Conservation (phyloP, 2,888 invertebrate species). For the Diarsia mendica region DNA sequence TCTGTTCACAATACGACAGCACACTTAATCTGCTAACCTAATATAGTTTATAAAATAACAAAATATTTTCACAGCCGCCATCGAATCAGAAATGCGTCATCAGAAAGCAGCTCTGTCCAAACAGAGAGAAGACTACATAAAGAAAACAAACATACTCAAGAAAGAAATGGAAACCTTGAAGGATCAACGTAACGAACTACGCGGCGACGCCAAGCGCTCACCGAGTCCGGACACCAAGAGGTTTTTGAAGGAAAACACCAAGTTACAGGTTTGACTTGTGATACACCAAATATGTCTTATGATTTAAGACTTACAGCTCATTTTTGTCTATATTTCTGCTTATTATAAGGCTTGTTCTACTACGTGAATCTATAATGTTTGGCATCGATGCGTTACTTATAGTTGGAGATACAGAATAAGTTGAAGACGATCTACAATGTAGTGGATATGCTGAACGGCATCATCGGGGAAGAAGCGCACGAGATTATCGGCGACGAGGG, state of each 20-base stretch:
- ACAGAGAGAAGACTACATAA: slow-evolving; percentile 95
- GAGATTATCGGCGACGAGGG: slow-evolving; percentile 72
- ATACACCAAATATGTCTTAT: slow-evolving; percentile 53
- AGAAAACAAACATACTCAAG: slow-evolving; percentile 93
- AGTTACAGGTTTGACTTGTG: slow-evolving; percentile 93
- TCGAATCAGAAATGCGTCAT: slow-evolving; percentile 95
- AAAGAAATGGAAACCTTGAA: slow-evolving; percentile 94
- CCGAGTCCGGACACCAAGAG: slow-evolving; percentile 94
- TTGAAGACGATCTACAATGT: slow-evolving; percentile 96
- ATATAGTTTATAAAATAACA: slow-evolving; percentile 57
- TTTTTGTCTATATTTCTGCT: slow-evolving; percentile 58
- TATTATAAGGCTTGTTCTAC: slow-evolving; percentile 51
- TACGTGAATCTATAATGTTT: slow-evolving; percentile 50
- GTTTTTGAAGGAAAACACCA: slow-evolving; percentile 95
- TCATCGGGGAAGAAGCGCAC: slow-evolving; percentile 93
- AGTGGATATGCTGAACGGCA: slow-evolving; percentile 96
- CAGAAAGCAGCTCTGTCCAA: slow-evolving; percentile 95
- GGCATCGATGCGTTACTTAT: slow-evolving; percentile 66
- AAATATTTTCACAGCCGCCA: slow-evolving; percentile 88
- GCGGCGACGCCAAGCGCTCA: slow-evolving; percentile 92
- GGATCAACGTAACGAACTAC: slow-evolving; percentile 94
- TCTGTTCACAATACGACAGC: slow-evolving; percentile 47
- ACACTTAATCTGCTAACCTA: slow-evolving; percentile 60
- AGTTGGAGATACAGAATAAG: slow-evolving; percentile 95
- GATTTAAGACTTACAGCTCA: slow-evolving; percentile 49